Percentiles rank a stretch among this genome's conserved stretches.
Evolutionary conservation across 2,113 vertebrate genomes (phyloP).

Genomic region (Xyliphius kryptos): DNA sequence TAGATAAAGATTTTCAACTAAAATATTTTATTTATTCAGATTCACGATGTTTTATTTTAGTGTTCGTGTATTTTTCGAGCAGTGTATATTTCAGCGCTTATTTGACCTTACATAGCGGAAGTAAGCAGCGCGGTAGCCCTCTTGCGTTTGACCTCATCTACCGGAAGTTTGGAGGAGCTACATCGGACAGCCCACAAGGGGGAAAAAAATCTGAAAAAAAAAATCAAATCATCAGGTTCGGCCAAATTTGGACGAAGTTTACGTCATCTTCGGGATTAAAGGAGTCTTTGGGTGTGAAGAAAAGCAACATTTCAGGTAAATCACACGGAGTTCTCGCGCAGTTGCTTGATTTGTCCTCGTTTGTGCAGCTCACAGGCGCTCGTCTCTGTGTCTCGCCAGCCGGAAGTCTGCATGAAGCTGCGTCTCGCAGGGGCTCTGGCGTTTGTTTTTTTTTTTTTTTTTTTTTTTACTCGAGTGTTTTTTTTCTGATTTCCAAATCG

Average conservation of each 20-base stretch:
- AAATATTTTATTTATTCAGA: too few relatives aligned
- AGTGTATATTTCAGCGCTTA: too few relatives aligned
- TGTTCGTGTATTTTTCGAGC: too few relatives aligned
- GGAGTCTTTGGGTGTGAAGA: conserved; percentile 57
- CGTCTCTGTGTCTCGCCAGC: conserved; percentile 56
- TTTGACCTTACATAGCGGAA: conserved; percentile 41
- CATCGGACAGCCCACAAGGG: conserved; percentile 40
- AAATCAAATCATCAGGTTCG: conserved; percentile 53
- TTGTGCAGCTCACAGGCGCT: conserved; percentile 48
- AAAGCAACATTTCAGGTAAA: conserved; percentile 62
- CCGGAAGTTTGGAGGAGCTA: conserved; percentile 52
- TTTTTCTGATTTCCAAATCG: conserved; percentile 49
- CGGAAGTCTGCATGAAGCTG: conserved; percentile 73
- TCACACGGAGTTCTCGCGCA: conserved; percentile 49
- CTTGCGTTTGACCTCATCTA: conserved; percentile 38
- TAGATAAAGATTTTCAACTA: too few relatives aligned
- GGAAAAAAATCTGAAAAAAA: conserved; percentile 48
- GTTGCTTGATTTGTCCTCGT: conserved; percentile 55
- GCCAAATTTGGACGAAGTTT: conserved; percentile 69
- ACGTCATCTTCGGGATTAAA: conserved; percentile 60
- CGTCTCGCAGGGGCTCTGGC: conserved; percentile 62
- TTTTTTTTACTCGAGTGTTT: conserved; percentile 56
- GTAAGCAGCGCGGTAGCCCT: neutral
- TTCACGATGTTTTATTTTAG: too few relatives aligned
- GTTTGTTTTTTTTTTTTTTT: conserved; percentile 62